phyloP scores from a whole-genome alignment of 1,140 invertebrate species.

The Ditylenchus dipsaci region DNA sequence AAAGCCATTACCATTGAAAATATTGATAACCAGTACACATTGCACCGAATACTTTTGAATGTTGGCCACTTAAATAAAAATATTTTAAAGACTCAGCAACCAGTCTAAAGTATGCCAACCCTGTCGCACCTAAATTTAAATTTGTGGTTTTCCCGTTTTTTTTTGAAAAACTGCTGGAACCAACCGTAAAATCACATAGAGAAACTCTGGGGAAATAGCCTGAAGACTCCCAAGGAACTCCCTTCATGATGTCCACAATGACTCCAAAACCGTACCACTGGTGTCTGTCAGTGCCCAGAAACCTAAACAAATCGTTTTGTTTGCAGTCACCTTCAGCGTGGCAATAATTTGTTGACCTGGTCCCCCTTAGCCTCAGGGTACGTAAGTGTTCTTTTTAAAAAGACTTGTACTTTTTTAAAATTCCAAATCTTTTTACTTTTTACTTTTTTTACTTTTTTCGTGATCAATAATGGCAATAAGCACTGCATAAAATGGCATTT shows the following conservation, averaged over 20 bases:
- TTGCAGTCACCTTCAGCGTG: too few species aligned
- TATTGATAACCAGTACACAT: constrained; percentile 59
- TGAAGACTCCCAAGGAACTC: constrained; percentile 53
- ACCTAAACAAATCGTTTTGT: constrained; percentile 26
- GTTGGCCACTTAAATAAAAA: constrained; percentile 44
- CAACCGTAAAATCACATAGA: constrained; percentile 63
- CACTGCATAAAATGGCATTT: too few species aligned
- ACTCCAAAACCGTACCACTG: constrained; percentile 55
- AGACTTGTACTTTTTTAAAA: too few species aligned
- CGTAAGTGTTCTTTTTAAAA: too few species aligned
- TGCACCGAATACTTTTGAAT: constrained; percentile 59
- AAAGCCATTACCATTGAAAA: constrained; percentile 59
- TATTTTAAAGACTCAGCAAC: too few species aligned
- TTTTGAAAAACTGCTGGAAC: constrained; percentile 52
- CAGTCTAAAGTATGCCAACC: too few species aligned
- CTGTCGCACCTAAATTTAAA: constrained; percentile 46
- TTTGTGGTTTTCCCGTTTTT: neutral
- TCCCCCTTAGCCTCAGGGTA: too few species aligned
- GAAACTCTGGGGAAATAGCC: constrained; percentile 62
- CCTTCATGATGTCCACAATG: constrained; percentile 48
- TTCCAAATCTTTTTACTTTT: too few species aligned
- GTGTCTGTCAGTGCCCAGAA: constrained; percentile 51
- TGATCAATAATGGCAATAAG: too few species aligned
- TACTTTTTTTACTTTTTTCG: too few species aligned
- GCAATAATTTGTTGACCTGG: too few species aligned